A percentile compares a stretch with the other conserved stretches of the same genome.
Conservation (phyloP, 2,888 invertebrate genomes). For the Agrotis clavis region DNA sequence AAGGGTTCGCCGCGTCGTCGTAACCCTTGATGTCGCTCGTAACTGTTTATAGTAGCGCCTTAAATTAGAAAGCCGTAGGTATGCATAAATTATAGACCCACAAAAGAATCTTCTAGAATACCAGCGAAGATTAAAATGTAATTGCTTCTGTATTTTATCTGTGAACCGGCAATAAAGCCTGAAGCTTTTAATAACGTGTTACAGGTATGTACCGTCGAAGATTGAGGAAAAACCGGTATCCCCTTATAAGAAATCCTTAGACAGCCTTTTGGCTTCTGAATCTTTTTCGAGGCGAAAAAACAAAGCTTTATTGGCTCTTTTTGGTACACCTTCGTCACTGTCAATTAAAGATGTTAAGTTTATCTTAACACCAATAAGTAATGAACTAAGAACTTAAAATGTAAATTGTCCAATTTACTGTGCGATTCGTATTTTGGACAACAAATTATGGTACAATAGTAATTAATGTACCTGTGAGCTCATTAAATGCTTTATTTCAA, state of each 20-base stretch:
- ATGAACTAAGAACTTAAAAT: slow-evolving; percentile 44
- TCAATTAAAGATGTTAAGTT: slow-evolving; percentile 81
- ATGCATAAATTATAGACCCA: slow-evolving; percentile 75
- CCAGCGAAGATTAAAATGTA: slow-evolving; percentile 71
- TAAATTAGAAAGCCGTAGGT: slow-evolving; percentile 84
- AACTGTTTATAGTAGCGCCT: slow-evolving; percentile 88
- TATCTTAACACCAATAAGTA: slow-evolving; percentile 53
- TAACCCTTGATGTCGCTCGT: slow-evolving; percentile 88
- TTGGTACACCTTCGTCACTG: slow-evolving; percentile 83
- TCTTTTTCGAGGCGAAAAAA: slow-evolving; percentile 68
- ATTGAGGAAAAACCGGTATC: slow-evolving; percentile 55
- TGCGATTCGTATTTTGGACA: slow-evolving; percentile 31
- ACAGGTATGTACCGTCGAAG: slow-evolving; percentile 50
- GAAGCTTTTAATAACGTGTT: slow-evolving; percentile 61
- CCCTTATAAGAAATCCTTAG: slow-evolving; percentile 57
- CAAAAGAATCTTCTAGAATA: slow-evolving; percentile 71
- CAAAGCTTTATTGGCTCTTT: slow-evolving; percentile 73
- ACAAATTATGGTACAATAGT: slow-evolving; percentile 28
- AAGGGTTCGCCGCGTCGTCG: slow-evolving; percentile 82
- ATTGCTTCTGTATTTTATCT: slow-evolving; percentile 69
- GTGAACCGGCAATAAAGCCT: slow-evolving; percentile 59
- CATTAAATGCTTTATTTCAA: slow-evolving; percentile 58
- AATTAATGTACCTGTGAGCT: slow-evolving; percentile 34
- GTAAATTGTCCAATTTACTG: slow-evolving; percentile 32
- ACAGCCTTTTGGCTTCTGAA: slow-evolving; percentile 67